Evolutionary conservation across 2,888 invertebrate genomes (phyloP).

Genomic region (Cosmia pyralina): DNA sequence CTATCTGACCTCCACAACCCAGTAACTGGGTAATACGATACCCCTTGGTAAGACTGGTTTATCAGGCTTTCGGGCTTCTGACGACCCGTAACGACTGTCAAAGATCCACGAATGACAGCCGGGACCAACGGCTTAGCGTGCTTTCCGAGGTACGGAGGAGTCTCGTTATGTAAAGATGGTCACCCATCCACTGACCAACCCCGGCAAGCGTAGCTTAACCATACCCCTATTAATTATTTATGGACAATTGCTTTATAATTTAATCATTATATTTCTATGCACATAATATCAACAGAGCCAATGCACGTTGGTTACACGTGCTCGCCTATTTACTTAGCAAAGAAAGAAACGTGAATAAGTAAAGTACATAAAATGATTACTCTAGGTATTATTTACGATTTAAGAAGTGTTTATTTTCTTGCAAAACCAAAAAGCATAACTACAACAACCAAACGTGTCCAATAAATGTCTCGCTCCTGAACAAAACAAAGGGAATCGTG

Average conservation of each 20-base stretch:
- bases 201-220: too few species aligned
- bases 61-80: too few species aligned
- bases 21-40: too few species aligned
- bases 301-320: slow-evolving; percentile 2
- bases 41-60: too few species aligned
- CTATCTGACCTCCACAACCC: too few species aligned
- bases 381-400: slow-evolving; percentile 9
- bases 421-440: slow-evolving; percentile 2
- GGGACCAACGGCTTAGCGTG: too few species aligned
- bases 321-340: neutral
- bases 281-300: slow-evolving; percentile 4
- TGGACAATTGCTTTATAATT: slow-evolving; percentile 15
- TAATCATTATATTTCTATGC: slow-evolving; percentile 24
- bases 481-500: slow-evolving; percentile 64
- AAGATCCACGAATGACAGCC: too few species aligned
- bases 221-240: slow-evolving; percentile 22
- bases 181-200: too few species aligned
- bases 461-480: slow-evolving; percentile 34
- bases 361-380: too few species aligned
- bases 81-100: too few species aligned
- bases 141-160: too few species aligned
- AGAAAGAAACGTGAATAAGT: slow-evolving; percentile 27
- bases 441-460: slow-evolving; percentile 7
- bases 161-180: too few species aligned
- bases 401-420: slow-evolving; percentile 6